Percentiles rank a stretch among this genome's conserved stretches.
Evolutionary conservation across 2,888 invertebrate genomes (phyloP).

Genomic region (Abscondita cerata): DNA sequence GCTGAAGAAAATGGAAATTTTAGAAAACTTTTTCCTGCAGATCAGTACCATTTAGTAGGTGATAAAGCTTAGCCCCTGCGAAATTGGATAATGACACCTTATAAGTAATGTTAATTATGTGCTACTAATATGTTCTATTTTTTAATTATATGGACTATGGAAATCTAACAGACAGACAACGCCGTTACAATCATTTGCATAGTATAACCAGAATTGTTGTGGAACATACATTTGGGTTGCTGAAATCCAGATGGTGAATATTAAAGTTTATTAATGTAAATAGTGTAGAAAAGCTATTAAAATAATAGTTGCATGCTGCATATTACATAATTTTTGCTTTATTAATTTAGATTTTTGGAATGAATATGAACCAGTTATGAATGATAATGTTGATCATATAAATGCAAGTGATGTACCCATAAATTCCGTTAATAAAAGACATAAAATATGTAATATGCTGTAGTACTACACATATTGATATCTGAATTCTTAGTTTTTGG

Average conservation of each 20-base stretch:
- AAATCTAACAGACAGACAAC: neutral
- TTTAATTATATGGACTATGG: too few relatives aligned
- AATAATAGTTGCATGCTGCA: conserved; percentile 9
- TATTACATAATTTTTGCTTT: conserved; percentile 10
- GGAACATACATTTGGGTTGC: conserved; percentile 1
- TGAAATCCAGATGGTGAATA: conserved; percentile 1
- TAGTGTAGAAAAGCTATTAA: conserved; percentile 10
- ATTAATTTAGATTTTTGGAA: conserved; percentile 10
- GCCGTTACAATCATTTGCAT: conserved; percentile 2
- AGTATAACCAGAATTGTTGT: conserved; percentile 5
- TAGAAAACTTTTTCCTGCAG: neutral
- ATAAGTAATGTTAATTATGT: neutral
- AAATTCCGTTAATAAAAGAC: conserved; percentile 1
- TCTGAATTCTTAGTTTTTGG: neutral
- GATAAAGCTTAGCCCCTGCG: neutral
- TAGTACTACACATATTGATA: neutral
- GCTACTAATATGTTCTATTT: neutral
- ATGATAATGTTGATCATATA: conserved; percentile 3
- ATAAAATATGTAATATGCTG: conserved; percentile 3
- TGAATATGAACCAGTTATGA: neutral
- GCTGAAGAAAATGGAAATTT: neutral
- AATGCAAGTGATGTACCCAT: neutral
- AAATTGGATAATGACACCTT: neutral
- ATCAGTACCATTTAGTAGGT: neutral
- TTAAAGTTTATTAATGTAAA: conserved; percentile 11